Conservation (phyloP, 2,888 invertebrate genomes). For the Disparrhopalites patrizii region DNA sequence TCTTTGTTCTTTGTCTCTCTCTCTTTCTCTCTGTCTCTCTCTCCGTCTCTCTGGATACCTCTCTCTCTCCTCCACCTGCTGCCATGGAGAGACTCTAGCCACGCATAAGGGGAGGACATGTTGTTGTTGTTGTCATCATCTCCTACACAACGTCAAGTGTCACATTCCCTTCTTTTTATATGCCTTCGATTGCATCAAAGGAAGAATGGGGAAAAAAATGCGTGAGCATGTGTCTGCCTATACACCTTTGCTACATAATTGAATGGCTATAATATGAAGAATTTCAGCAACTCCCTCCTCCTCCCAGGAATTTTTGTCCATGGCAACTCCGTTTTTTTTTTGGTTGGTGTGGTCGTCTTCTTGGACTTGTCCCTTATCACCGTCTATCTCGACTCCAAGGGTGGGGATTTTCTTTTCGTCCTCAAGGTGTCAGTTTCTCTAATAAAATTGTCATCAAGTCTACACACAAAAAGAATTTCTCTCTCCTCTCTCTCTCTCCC, state of each 20-base stretch:
- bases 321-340: neutral
- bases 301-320: too few relatives aligned
- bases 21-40: neutral
- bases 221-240: too few relatives aligned
- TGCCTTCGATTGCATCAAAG: neutral
- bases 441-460: constrained; percentile 6
- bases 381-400: neutral
- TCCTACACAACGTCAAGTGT: neutral
- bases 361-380: neutral
- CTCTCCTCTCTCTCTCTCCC: too few relatives aligned
- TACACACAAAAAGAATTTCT: too few relatives aligned
- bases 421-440: neutral
- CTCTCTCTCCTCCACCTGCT: neutral
- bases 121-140: neutral
- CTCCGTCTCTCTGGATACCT: neutral
- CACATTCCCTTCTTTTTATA: neutral
- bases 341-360: neutral
- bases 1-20: constrained; percentile 1
- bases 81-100: neutral
- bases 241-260: too few relatives aligned
- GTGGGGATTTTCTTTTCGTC: too few relatives aligned
- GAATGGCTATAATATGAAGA: too few relatives aligned
- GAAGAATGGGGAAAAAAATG: too few relatives aligned
- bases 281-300: too few relatives aligned
- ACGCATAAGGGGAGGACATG: neutral